These are phyloP conservation scores for Phataginus tetradactyla DNA, from an alignment of 2,797 vertebrate species.

Conservation along the genomic window DNA sequence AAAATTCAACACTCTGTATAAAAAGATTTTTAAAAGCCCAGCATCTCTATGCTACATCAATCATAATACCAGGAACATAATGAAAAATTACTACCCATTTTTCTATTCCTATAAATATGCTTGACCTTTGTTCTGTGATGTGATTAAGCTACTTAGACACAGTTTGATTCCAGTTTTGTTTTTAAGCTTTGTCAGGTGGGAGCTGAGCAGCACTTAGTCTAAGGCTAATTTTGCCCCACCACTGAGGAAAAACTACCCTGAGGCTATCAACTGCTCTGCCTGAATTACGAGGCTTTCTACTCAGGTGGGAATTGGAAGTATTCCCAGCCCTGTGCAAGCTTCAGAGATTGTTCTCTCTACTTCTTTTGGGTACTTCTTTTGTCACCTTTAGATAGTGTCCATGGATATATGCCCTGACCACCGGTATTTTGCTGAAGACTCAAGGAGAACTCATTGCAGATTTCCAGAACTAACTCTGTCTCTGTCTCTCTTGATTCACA, in stretches of 20 bases:
- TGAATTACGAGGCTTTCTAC: neutral
- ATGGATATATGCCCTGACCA: too few species aligned
- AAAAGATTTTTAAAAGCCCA: slow-evolving; percentile 22
- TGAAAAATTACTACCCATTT: slow-evolving; percentile 1
- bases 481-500: too few species aligned
- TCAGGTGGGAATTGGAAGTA: neutral
- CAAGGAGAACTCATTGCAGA: too few species aligned
- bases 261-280: neutral
- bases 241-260: neutral
- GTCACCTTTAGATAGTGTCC: neutral
- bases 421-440: neutral
- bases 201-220: neutral
- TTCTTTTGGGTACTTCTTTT: neutral
- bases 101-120: slow-evolving; percentile 21
- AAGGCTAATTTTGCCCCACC: neutral
- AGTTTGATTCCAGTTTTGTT: slow-evolving; percentile 1
- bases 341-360: neutral
- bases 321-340: neutral
- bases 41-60: neutral
- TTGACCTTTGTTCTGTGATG: slow-evolving; percentile 2
- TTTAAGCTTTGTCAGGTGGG: neutral
- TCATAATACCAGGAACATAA: neutral
- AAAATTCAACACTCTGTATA: neutral
- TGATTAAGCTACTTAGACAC: slow-evolving; percentile 5
- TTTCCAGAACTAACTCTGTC: too few species aligned